A percentile compares a stretch with the other conserved stretches of the same genome.
These are phyloP conservation scores for Catharus ustulatus DNA, from an alignment of 2,797 vertebrate species.

Conservation along the genomic window DNA sequence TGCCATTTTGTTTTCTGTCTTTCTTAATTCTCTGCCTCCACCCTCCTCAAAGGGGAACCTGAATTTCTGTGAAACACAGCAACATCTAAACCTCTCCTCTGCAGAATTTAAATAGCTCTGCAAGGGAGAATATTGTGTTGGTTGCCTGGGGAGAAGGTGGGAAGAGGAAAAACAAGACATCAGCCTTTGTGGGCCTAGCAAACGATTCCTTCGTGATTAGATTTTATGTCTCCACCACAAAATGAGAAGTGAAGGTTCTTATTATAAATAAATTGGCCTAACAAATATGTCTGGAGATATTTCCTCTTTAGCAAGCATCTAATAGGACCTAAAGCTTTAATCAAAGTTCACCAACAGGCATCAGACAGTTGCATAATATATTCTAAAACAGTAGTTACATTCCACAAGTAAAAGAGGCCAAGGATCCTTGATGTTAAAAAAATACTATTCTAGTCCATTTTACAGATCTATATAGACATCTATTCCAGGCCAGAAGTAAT, in stretches of 20 bases:
- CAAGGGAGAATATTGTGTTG: not conserved
- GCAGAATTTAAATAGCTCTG: not conserved
- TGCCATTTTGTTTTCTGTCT: not conserved
- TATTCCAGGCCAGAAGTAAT: not conserved
- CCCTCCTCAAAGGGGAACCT: not conserved
- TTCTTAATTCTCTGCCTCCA: not conserved
- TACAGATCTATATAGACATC: not conserved
- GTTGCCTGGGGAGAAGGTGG: not conserved
- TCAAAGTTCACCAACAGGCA: not conserved
- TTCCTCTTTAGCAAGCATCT: not conserved
- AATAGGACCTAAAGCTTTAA: not conserved
- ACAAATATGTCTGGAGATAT: not conserved
- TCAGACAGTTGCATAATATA: not conserved
- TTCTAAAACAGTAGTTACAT: not conserved
- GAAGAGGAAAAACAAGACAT: not conserved
- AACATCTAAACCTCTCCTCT: not conserved
- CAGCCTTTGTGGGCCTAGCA: not conserved
- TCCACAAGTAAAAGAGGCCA: not conserved
- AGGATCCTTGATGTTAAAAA: not conserved
- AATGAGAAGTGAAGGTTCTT: slow-evolving; percentile 3
- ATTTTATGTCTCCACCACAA: not conserved
- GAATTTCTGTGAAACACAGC: not conserved
- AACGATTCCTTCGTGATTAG: not conserved
- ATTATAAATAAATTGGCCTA: not conserved
- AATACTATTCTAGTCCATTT: not conserved